Evolutionary conservation across 2,888 invertebrate genomes (phyloP).

Genomic region (Aromia moschata): DNA sequence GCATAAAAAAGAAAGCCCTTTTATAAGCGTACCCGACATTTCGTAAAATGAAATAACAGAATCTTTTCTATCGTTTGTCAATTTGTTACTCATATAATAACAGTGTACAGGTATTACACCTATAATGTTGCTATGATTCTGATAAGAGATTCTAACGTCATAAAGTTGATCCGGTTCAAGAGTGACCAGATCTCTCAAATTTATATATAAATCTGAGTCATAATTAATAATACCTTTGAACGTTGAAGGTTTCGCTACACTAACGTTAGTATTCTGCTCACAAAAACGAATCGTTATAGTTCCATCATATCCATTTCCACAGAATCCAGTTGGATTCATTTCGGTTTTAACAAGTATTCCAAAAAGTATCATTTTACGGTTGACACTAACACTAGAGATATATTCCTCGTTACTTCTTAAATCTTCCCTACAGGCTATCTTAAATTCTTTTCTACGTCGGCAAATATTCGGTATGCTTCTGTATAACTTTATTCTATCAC

Average conservation of each 20-base stretch:
- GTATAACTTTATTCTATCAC: constrained; percentile 8
- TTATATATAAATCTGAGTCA: constrained; percentile 44
- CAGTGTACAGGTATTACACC: constrained; percentile 45
- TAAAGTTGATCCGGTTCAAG: constrained; percentile 50
- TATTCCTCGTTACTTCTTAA: constrained; percentile 41
- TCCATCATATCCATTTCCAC: constrained; percentile 36
- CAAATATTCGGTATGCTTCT: constrained; percentile 33
- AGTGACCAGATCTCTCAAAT: constrained; percentile 44
- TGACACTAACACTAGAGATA: constrained; percentile 41
- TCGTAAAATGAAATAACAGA: constrained; percentile 52
- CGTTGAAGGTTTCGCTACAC: constrained; percentile 41
- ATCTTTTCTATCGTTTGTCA: constrained; percentile 41
- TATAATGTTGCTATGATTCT: constrained; percentile 41
- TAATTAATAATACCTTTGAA: constrained; percentile 41
- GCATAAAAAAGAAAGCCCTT: constrained; percentile 56
- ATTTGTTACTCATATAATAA: constrained; percentile 50
- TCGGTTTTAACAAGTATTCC: constrained; percentile 46
- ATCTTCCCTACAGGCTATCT: constrained; percentile 48
- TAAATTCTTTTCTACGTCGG: constrained; percentile 41
- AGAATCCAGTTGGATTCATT: constrained; percentile 36
- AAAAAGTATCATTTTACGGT: constrained; percentile 43
- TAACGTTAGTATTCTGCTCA: constrained; percentile 30
- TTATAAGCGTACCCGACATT: constrained; percentile 51
- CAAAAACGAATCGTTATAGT: constrained; percentile 39
- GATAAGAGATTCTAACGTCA: constrained; percentile 50